A percentile compares a stretch with the other conserved stretches of the same genome.
Conservation (phyloP, 2,888 invertebrate genomes). For the Drosophila diplacantha region DNA sequence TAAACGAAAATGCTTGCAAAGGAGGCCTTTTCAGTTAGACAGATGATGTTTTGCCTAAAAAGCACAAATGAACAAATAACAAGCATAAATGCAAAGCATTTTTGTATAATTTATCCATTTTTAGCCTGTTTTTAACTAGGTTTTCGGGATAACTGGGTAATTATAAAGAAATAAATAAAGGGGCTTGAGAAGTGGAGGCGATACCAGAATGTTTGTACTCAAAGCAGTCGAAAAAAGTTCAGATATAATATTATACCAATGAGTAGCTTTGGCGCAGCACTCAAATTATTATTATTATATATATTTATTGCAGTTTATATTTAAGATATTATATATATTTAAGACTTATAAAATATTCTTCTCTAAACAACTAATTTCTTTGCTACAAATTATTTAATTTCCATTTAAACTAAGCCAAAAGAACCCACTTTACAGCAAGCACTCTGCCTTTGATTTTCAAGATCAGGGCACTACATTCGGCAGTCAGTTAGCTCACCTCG, state of each 20-base stretch:
- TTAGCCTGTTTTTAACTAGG: not conserved
- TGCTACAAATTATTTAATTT: not conserved
- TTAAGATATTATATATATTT: not conserved
- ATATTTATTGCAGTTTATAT: not conserved
- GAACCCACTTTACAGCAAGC: not conserved
- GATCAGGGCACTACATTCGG: constrained; percentile 7
- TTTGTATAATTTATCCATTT: not conserved
- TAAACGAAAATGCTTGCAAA: not conserved
- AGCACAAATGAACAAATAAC: not conserved
- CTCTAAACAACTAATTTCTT: not conserved
- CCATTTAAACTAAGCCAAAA: not conserved
- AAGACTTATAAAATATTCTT: too few species aligned
- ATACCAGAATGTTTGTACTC: not conserved
- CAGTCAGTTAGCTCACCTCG: constrained; percentile 13
- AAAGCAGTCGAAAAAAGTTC: not conserved
- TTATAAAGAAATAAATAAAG: not conserved
- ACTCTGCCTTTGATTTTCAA: not conserved
- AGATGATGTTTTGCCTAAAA: not conserved
- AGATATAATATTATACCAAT: not conserved
- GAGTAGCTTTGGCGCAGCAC: not conserved
- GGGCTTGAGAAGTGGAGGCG: too few species aligned
- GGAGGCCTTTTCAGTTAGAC: fast-evolving
- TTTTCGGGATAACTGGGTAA: fast-evolving
- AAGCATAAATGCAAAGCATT: not conserved
- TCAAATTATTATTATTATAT: not conserved